phyloP scores from a whole-genome alignment of 2,113 vertebrate species.

The Zeus faber region DNA sequence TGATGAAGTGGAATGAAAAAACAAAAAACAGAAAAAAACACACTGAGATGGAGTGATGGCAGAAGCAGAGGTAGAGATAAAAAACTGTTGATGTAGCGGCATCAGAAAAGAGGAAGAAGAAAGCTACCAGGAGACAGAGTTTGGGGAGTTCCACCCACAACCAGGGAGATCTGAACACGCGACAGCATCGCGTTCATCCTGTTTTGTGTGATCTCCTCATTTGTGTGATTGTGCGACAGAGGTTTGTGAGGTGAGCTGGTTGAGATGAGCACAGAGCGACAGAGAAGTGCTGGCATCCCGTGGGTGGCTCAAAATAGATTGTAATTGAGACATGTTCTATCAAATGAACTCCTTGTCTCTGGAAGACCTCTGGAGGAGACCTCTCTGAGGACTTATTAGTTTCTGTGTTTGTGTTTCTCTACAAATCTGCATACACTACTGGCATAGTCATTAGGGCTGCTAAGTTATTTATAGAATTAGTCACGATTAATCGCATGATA shows the following conservation, averaged over 20 bases:
- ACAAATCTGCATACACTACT: too few relatives aligned
- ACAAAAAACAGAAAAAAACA: not conserved
- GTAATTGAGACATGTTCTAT: not conserved
- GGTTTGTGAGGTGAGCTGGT: not conserved
- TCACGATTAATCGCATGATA: too few relatives aligned
- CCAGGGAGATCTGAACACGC: not conserved
- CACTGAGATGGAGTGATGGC: not conserved
- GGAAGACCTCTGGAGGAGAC: too few relatives aligned
- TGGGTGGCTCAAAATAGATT: not conserved
- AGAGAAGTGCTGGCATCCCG: not conserved
- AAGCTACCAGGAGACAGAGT: not conserved
- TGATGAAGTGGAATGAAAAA: not conserved
- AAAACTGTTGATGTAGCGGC: too few relatives aligned
- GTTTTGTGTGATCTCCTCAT: too few relatives aligned
- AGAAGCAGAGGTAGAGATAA: not conserved
- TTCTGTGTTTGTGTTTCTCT: not conserved
- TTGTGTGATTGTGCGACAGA: too few relatives aligned
- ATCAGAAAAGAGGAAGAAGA: not conserved
- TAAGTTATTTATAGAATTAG: too few relatives aligned
- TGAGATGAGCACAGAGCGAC: not conserved
- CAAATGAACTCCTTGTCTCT: not conserved
- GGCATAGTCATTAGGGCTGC: too few relatives aligned
- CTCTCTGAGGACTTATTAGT: not conserved
- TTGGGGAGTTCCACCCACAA: not conserved
- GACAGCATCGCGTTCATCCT: not conserved